Base-by-base conservation (phyloP, 2,113 vertebrate genomes). In the Paramormyrops kingsleyae region DNA sequence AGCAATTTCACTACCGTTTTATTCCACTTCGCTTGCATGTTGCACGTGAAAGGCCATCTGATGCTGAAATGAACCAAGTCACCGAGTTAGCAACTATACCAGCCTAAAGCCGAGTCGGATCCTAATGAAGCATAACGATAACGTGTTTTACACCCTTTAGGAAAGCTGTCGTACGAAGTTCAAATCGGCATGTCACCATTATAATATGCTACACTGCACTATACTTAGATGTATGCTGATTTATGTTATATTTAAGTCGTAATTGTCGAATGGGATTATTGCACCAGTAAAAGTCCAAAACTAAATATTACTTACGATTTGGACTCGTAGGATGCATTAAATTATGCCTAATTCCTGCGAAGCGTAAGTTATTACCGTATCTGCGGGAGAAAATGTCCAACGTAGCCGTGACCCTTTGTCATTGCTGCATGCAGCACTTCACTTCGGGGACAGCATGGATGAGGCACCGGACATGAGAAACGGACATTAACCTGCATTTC, bases 341-440 rank as follows among this genome's bases (percentile, higher is more conserved):
- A 70, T 27, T 31, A 70, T 1, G 2, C 0, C 83, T n/a, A 4
- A 62, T 31, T 10, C 24, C 24, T 47, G 39, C 21, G 86, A 31
- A 87, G 17, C 24, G 13, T 84, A 50, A 21, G 52, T 39, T 70
- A 88, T 17, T 27, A 13, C 39, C 24, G 31, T 88, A 44, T 70
- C 8, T 46, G 44, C 24, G 0, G 35, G 59, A 62, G 87, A 66
- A n/a, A 24, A 88, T 62, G 83, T 74, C 12, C 47, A 70, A 17
- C 39, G 62, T 49, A 39, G 44, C 88, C 42, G 24, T 90, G 90
- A 90, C 90, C 90, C 44, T 90, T 90, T 90, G 90, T 88, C 90
- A 88, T 92, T 91, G 92, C 49, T 89, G 89, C 13, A 87, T 91
- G 92, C 91, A 89, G 52, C 87, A 92, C 53, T 53, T 53, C 46